A percentile compares a stretch with the other conserved stretches of the same genome.
phyloP scores from a whole-genome alignment of 2,113 vertebrate genomes.

The Chlorocebus sabaeus region DNA sequence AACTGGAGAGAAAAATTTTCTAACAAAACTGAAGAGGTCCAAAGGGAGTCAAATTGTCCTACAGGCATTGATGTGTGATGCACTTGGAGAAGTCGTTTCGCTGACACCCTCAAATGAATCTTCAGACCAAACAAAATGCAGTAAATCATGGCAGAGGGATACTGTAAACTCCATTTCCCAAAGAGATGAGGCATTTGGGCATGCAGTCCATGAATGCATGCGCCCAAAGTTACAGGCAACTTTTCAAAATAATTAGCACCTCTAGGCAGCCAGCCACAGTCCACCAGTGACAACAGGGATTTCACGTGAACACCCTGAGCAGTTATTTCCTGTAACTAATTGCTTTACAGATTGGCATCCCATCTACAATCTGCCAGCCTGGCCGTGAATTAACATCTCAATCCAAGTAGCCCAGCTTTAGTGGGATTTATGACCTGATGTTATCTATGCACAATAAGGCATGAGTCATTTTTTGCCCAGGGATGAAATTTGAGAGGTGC shows the following conservation, averaged over 20 bases:
- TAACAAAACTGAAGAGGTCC: background rate
- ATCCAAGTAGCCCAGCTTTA: background rate
- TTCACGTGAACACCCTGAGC: constrained; percentile 11
- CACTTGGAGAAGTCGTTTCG: constrained; percentile 55
- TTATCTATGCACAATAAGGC: background rate
- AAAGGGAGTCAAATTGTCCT: constrained; percentile 40
- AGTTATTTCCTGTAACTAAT: constrained; percentile 44
- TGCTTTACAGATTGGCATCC: constrained; percentile 62
- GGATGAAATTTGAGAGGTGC: background rate
- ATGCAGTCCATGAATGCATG: constrained; percentile 47
- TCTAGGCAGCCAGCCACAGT: constrained; percentile 12
- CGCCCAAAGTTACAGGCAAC: constrained; percentile 32
- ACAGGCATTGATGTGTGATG: background rate
- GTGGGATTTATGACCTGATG: background rate
- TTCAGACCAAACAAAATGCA: constrained; percentile 57
- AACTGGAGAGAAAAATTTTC: constrained; percentile 6
- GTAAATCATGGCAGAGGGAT: constrained; percentile 39
- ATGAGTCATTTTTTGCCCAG: background rate
- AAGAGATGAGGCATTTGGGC: constrained; percentile 42
- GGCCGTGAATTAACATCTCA: constrained; percentile 36
- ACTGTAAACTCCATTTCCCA: constrained; percentile 52
- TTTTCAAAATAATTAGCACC: constrained; percentile 64
- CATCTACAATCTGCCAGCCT: constrained; percentile 24
- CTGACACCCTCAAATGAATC: constrained; percentile 57
- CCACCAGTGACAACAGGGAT: constrained; percentile 25